These are phyloP conservation scores for Melangyna quadrimaculata DNA, from an alignment of 2,888 invertebrate species.

Conservation along the genomic window DNA sequence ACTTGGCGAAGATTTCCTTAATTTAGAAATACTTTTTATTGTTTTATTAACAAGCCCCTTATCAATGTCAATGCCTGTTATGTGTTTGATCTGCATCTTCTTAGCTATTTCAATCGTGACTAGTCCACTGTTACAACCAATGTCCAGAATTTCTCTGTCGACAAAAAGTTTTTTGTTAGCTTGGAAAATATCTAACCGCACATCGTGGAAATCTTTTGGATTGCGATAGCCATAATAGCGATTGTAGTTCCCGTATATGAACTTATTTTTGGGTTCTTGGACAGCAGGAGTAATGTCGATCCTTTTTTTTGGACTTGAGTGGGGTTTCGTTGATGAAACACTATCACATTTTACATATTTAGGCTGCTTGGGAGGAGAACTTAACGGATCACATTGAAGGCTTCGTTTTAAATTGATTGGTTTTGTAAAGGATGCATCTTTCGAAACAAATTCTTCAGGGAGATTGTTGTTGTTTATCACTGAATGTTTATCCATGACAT, in stretches of 20 bases:
- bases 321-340: neutral
- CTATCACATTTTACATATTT: slow-evolving; percentile 1
- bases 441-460: neutral
- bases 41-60: slow-evolving; percentile 84
- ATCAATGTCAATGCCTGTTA: slow-evolving; percentile 93
- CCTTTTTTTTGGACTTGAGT: slow-evolving; percentile 45
- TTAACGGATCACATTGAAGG: neutral
- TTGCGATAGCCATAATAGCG: slow-evolving; percentile 93
- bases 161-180: slow-evolving; percentile 86
- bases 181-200: slow-evolving; percentile 85
- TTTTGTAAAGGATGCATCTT: neutral
- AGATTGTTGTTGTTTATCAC: slow-evolving; percentile 23
- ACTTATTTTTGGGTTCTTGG: slow-evolving; percentile 73
- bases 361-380: neutral
- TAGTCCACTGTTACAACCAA: slow-evolving; percentile 94
- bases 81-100: slow-evolving; percentile 85
- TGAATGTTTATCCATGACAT: neutral
- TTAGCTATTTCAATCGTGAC: slow-evolving; percentile 89
- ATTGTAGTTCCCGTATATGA: slow-evolving; percentile 79
- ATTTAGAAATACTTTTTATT: slow-evolving; percentile 65
- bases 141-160: slow-evolving; percentile 89
- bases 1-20: slow-evolving; percentile 40
- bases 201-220: slow-evolving; percentile 85
- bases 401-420: slow-evolving; percentile 31
- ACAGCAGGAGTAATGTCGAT: neutral